These are phyloP conservation scores for Cybosia mesomella DNA, from an alignment of 2,888 invertebrate species.

Conservation along the genomic window DNA sequence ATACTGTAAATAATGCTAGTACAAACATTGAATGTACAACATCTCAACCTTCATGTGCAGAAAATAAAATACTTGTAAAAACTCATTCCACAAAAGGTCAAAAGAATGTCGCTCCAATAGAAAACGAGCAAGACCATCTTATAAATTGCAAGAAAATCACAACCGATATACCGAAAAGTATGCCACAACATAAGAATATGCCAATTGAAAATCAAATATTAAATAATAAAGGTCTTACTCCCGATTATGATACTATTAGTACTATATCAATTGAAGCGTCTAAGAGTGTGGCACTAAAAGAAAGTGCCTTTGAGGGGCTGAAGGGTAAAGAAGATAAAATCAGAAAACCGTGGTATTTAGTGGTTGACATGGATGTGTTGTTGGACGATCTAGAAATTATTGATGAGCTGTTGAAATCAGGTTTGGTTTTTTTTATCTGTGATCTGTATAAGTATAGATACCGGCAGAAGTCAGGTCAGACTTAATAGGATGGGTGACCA, in stretches of 20 bases:
- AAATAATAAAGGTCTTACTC: neutral
- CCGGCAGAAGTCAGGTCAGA: no score
- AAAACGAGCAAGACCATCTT: neutral
- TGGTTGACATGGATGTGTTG: conserved; percentile 52
- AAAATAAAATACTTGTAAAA: neutral
- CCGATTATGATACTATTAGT: neutral
- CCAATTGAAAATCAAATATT: neutral
- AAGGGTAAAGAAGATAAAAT: conserved; percentile 5
- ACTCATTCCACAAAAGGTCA: neutral
- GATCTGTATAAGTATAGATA: no score
- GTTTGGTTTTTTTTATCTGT: no score
- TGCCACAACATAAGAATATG: neutral
- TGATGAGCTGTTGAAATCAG: conserved; percentile 46
- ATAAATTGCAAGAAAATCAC: neutral
- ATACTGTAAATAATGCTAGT: neutral
- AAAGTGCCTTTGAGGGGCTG: neutral
- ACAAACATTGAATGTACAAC: neutral
- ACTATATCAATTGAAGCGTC: neutral
- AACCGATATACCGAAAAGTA: neutral
- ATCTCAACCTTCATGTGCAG: neutral
- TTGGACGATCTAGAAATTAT: conserved; percentile 53
- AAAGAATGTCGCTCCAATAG: no score
- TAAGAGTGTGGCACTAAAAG: neutral
- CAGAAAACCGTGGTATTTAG: conserved; percentile 54
- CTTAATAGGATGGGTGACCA: no score